Percentiles rank a stretch among this genome's conserved stretches.
Conservation (phyloP, 1,140 invertebrate species). For the Aphis craccivora region DNA sequence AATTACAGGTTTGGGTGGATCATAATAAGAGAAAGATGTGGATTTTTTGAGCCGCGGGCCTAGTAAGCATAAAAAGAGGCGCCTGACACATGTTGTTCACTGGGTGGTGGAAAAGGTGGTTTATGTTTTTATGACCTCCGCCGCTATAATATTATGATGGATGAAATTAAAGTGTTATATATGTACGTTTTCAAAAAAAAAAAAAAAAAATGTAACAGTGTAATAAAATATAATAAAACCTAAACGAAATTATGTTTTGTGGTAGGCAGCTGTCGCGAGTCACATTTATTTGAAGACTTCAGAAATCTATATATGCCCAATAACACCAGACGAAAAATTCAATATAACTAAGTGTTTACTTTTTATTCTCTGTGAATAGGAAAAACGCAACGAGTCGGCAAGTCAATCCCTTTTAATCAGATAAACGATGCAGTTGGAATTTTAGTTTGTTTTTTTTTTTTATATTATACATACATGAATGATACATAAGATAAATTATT, state of each 20-base stretch:
- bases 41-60: slow-evolving; percentile 38
- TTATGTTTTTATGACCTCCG: slow-evolving; percentile 52
- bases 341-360: background rate
- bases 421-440: background rate
- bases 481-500: background rate
- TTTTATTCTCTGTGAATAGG: background rate
- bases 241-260: slow-evolving; percentile 41
- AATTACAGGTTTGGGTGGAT: slow-evolving; percentile 41
- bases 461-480: background rate
- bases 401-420: slow-evolving; percentile 3
- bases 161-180: slow-evolving; percentile 45
- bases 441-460: background rate
- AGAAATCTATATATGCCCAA: background rate
- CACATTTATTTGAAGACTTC: background rate
- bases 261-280: slow-evolving; percentile 49
- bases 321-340: background rate
- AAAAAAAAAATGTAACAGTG: slow-evolving; percentile 7
- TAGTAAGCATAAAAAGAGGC: slow-evolving; percentile 10
- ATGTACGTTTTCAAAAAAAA: background rate
- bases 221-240: slow-evolving; percentile 45
- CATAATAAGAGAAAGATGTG: slow-evolving; percentile 55
- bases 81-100: slow-evolving; percentile 45
- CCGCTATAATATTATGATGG: slow-evolving; percentile 24
- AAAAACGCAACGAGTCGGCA: background rate
- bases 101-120: slow-evolving; percentile 50